Evolutionary conservation across 2,113 vertebrate species (phyloP), one percentile per base, ranked within the genome.

Genomic region (Strix aluco): DNA sequence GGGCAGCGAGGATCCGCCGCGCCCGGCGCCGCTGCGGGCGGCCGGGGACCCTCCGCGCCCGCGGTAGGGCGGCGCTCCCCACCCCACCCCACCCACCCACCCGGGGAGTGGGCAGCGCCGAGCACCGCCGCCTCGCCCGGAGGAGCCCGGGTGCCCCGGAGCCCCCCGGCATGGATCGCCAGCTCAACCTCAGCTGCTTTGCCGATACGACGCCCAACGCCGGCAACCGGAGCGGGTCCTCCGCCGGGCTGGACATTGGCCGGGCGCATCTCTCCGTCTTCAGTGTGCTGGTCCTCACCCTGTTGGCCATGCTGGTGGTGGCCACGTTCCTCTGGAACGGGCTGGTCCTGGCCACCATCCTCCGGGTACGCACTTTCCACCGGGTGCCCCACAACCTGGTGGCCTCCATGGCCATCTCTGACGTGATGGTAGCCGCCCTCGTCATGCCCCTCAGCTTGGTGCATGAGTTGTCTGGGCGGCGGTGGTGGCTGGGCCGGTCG

Each of bases 371-470:
- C 77, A 98, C 99, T 13, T 99, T 99, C 95, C 99, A 99, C 94
- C 98, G 99, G 2, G 99, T 99, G 47, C 99, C 99, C 19, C 99
- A 99, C 98, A 99, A 99, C 98, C 96, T 99, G 88, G 99, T 99
- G 97, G 99, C 99, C 3, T 99, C 99, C 78, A 99, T 99, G 99
- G 99, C 99, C 69, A 90, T 99, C 79, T 99, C 99, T 0, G 99
- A 99, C 2, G 99, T 99, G 88, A 99, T 99, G 98, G 99, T 99
- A 93, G 99, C 99, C 0, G 99, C 98, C 3, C 96, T 99, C 51
- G 99, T 99, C 91, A 99, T 99, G 99, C 99, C 99, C 0, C 98
- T 99, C 42, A 99, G 99, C 89, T 96, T 99, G 79, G 99, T 99
- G 13, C 99, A 98, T 0, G 99, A 99, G 95, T 93, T 99, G 62